Conservation (phyloP, 1,140 invertebrate species). For the Hormaphis cornu region DNA sequence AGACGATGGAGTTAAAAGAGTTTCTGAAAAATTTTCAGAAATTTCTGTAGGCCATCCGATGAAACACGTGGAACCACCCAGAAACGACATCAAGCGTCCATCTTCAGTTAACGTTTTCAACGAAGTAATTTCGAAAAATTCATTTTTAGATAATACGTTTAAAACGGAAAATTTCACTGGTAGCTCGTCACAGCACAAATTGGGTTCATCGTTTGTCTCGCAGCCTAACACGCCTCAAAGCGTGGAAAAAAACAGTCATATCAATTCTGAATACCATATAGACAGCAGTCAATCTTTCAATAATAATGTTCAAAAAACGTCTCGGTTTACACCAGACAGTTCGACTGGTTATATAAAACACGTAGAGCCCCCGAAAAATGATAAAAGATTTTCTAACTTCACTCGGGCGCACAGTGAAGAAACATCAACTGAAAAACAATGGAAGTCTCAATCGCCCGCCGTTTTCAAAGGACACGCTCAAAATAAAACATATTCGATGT, state of each 20-base stretch:
- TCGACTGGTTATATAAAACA: neutral
- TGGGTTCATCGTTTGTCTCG: neutral
- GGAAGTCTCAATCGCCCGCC: neutral
- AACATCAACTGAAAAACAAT: neutral
- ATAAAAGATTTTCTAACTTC: neutral
- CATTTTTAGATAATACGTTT: neutral
- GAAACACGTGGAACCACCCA: conserved; percentile 7
- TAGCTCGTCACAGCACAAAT: neutral
- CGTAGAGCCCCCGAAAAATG: neutral
- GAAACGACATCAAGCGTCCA: neutral
- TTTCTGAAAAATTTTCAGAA: neutral
- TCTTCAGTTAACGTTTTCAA: neutral
- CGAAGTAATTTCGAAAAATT: neutral
- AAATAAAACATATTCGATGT: neutral
- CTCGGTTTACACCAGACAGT: neutral
- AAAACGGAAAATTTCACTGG: neutral
- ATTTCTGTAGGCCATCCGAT: neutral
- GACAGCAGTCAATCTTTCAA: neutral
- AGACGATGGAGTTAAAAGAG: neutral
- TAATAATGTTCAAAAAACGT: neutral
- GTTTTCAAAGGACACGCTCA: neutral
- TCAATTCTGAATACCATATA: neutral
- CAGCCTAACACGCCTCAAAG: neutral
- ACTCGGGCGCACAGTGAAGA: neutral
- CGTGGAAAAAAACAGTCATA: neutral